Evolutionary conservation across 2,113 vertebrate species (phyloP).

Genomic region (Tangachromis dhanisi): DNA sequence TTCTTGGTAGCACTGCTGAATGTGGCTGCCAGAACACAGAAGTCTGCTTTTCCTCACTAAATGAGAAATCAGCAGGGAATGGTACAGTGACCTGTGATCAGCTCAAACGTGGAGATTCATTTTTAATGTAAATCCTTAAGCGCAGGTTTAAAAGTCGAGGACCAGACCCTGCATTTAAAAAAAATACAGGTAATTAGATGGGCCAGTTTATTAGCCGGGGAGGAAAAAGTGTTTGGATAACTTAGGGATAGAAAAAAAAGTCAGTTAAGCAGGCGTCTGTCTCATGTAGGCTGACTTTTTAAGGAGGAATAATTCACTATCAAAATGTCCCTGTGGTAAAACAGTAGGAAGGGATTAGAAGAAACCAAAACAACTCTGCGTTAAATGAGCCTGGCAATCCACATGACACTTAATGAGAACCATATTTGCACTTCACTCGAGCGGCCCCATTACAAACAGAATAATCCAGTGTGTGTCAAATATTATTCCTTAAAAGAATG

Average conservation of each 20-base stretch:
- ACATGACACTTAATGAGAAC: conserved; percentile 36
- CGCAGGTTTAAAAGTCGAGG: conserved; percentile 3
- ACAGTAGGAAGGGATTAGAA: conserved; percentile 55
- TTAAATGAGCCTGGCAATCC: conserved; percentile 41
- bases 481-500: neutral
- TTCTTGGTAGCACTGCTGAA: neutral
- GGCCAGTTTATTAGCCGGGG: conserved; percentile 21
- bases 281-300: conserved; percentile 20
- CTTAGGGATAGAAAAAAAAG: neutral
- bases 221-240: conserved; percentile 37
- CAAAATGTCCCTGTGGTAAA: conserved; percentile 49
- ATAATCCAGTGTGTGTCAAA: neutral
- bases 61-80: conserved; percentile 53
- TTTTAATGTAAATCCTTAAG: conserved; percentile 22
- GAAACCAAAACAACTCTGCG: conserved; percentile 37
- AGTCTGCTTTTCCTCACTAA: conserved; percentile 53
- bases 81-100: neutral
- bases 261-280: conserved; percentile 54
- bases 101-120: conserved; percentile 12
- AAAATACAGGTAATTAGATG: conserved; percentile 4
- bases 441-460: neutral
- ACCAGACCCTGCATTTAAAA: conserved; percentile 10
- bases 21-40: conserved; percentile 28
- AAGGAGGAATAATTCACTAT: conserved; percentile 37
- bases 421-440: conserved; percentile 10